Conservation (phyloP, 2,888 invertebrate species). For the Herminia tarsipennalis region DNA sequence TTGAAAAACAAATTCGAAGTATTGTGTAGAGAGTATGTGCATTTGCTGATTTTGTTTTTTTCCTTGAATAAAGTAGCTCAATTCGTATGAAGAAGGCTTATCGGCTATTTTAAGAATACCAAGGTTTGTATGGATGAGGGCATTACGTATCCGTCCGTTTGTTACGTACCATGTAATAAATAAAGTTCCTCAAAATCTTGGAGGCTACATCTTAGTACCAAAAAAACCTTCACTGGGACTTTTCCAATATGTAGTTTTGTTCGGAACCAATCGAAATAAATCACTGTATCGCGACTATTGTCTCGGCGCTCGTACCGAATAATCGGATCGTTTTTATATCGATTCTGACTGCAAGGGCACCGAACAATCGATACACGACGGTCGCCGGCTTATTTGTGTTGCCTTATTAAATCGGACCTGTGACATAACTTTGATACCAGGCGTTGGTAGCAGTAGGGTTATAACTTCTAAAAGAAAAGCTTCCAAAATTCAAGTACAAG, state of each 20-base stretch:
- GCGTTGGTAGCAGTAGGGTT: too few species aligned
- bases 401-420: slow-evolving; percentile 10
- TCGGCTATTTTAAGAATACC: too few species aligned
- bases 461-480: too few species aligned
- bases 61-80: too few species aligned
- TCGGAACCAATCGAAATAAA: slow-evolving; percentile 46
- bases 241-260: slow-evolving; percentile 50
- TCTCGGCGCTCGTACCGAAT: slow-evolving; percentile 40
- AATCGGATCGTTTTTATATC: slow-evolving; percentile 42
- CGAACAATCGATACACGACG: slow-evolving; percentile 37
- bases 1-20: too few species aligned
- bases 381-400: slow-evolving; percentile 16
- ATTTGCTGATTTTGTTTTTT: too few species aligned
- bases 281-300: slow-evolving; percentile 43
- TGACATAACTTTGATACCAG: too few species aligned
- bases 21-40: too few species aligned
- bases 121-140: too few species aligned
- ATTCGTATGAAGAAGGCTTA: too few species aligned
- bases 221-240: slow-evolving; percentile 23
- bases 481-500: too few species aligned
- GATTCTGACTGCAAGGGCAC: slow-evolving; percentile 41
- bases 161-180: background rate
- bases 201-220: slow-evolving; percentile 8
- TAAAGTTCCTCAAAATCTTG: slow-evolving; percentile 8
- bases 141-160: too few species aligned